Conservation (phyloP, 2,888 invertebrate genomes). For the Frankliniella fusca region DNA sequence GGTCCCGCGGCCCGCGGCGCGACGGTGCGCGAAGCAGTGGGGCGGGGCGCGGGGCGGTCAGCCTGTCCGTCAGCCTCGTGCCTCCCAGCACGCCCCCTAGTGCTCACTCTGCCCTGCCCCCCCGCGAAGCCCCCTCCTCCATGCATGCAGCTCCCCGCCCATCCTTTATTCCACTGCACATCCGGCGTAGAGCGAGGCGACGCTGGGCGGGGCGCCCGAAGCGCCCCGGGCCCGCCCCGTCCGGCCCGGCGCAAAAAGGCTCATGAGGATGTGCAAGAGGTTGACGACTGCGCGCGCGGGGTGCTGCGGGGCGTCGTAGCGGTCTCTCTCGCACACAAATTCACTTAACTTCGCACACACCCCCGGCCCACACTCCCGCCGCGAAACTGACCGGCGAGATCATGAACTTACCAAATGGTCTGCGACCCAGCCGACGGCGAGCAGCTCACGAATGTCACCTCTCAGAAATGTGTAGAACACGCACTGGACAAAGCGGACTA, state of each 20-base stretch:
- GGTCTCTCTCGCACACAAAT: background rate
- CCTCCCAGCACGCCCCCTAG: background rate
- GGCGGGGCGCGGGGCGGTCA: background rate
- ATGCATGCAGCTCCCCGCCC: background rate
- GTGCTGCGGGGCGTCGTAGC: background rate
- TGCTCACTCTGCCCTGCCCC: background rate
- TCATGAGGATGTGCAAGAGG: background rate
- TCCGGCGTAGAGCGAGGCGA: background rate
- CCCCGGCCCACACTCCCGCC: background rate
- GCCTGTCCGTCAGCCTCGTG: background rate
- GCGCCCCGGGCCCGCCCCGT: too few species aligned
- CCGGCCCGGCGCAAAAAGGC: background rate
- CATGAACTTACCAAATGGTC: background rate
- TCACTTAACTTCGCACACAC: background rate
- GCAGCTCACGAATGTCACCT: too few species aligned
- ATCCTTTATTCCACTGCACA: background rate
- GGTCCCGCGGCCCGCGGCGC: background rate
- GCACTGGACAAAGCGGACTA: background rate
- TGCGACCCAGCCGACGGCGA: background rate
- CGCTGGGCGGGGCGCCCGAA: too few species aligned
- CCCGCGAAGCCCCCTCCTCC: background rate
- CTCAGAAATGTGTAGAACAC: too few species aligned
- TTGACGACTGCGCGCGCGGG: background rate
- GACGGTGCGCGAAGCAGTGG: background rate
- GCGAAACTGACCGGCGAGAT: background rate